Evolutionary conservation across 92 coral and sea anemone species (phyloP), one percentile per base, ranked within the genome.

Genomic region (Zoanthus sociatus): DNA sequence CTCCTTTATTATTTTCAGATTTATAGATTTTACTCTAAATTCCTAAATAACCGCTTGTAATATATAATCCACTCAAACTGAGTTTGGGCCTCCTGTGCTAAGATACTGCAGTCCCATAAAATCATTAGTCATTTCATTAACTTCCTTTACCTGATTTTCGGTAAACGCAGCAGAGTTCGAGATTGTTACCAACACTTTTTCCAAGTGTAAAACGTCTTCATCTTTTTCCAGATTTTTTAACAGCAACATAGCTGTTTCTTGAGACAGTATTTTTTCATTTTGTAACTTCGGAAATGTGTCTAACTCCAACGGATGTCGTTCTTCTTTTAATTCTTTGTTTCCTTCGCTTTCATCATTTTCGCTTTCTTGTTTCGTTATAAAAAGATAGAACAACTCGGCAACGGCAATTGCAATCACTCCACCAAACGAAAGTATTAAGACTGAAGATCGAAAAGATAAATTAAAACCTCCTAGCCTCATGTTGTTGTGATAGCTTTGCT

Each of bases 101-200:
- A 37, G 2, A 37, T 37, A 37, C 42, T 37, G 42, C 4, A 37
- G 42, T 37, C 4, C 42, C 2, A 4, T 37, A 37, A 37, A 37
- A 37, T 4, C 2, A 37, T 37, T 2, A 37, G 2, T 54, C 26
- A 26, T 26, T 26, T 26, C 26, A 26, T 26, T 26, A 26, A 54
- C 60, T 7, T 3, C 9, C 9, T 67, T 9, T 81, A 93, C 98
- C 93, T 95, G 98, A 76, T 94, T 94, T 79, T 48, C 46, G 37
- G 95, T 92, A 79, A 95, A 95, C 0, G 94, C 98, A 45, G 95
- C 91, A 53, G 84, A 90, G 69, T 92, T 95, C 16, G 85, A 66
- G 30, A 95, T 73, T 21, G 89, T 81, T 15, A 92, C 88, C 26
- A 95, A 92, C 14, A 91, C 75, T 55, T 84, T 92, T 58, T 92